A percentile compares a stretch with the other conserved stretches of the same genome.
Conservation (phyloP, 1,140 invertebrate species). For the Cotesia glomerata region DNA sequence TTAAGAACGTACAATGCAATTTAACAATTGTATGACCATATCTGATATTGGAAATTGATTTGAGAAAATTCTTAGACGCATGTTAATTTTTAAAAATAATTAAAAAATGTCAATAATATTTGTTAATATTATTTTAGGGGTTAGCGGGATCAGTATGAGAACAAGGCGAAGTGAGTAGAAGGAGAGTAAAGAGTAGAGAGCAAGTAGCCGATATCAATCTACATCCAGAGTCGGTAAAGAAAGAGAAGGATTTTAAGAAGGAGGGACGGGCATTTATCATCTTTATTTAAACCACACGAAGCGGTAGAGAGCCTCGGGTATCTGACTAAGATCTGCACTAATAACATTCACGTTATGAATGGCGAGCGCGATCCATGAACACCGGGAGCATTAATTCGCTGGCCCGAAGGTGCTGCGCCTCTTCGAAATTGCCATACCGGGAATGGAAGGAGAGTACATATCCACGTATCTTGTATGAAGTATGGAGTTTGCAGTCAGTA, state of each 20-base stretch:
- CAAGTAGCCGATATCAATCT: conserved; percentile 19
- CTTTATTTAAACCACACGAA: conserved; percentile 57
- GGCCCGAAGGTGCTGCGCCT: conserved; percentile 30
- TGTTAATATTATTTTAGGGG: too few relatives aligned
- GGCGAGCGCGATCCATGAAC: conserved; percentile 35
- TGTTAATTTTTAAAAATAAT: too few relatives aligned
- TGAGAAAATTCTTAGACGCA: too few relatives aligned
- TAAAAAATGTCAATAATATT: too few relatives aligned
- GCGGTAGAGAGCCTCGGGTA: conserved; percentile 39
- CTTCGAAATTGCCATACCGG: conserved; percentile 15
- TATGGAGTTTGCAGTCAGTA: too few relatives aligned
- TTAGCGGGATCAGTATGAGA: too few relatives aligned
- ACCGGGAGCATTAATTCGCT: conserved; percentile 37
- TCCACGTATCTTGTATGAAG: too few relatives aligned
- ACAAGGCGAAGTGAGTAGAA: too few relatives aligned
- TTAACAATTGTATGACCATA: too few relatives aligned
- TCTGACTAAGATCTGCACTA: conserved; percentile 54
- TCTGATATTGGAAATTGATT: too few relatives aligned
- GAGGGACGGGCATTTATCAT: conserved; percentile 53
- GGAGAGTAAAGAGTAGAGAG: neutral
- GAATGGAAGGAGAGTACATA: neutral
- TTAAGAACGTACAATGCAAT: too few relatives aligned
- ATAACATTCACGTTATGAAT: conserved; percentile 49
- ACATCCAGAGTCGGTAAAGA: neutral
- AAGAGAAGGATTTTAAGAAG: conserved; percentile 33